These are phyloP conservation scores for Dryocosmus kuriphilus DNA, from an alignment of 2,888 invertebrate genomes.

Conservation along the genomic window DNA sequence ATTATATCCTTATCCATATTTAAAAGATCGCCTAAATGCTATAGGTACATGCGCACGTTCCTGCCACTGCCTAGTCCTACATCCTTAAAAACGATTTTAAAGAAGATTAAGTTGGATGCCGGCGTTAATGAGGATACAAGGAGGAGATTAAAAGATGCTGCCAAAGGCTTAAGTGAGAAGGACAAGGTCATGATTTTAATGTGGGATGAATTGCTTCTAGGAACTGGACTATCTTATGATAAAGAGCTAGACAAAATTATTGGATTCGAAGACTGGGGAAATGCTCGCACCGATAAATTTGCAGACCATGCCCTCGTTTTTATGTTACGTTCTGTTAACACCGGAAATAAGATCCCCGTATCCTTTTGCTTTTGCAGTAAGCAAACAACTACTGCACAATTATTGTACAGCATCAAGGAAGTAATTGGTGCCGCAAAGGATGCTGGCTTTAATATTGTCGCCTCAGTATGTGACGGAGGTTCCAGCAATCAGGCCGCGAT, in stretches of 20 bases:
- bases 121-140: constrained; percentile 43
- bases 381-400: no score
- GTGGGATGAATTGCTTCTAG: constrained; percentile 49
- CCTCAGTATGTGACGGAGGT: not conserved
- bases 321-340: constrained; percentile 22
- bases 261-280: constrained; percentile 10
- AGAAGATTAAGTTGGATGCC: constrained; percentile 38
- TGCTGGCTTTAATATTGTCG: not conserved
- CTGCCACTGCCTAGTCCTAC: constrained; percentile 41
- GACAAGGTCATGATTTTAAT: constrained; percentile 49
- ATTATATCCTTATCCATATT: constrained; percentile 43
- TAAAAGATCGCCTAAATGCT: constrained; percentile 44
- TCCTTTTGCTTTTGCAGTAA: not conserved
- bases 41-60: constrained; percentile 42
- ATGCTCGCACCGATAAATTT: not conserved
- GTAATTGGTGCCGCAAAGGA: not conserved
- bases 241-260: not conserved
- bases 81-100: constrained; percentile 37
- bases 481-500: not conserved
- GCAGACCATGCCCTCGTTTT: constrained; percentile 53
- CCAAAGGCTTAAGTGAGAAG: constrained; percentile 34
- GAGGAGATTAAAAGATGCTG: constrained; percentile 33
- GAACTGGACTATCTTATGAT: constrained; percentile 40
- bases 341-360: not conserved
- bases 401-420: no score